A percentile compares a stretch with the other conserved stretches of the same genome.
These are phyloP conservation scores for Galaxias olidus DNA, from an alignment of 2,797 vertebrate species.

Conservation along the genomic window DNA sequence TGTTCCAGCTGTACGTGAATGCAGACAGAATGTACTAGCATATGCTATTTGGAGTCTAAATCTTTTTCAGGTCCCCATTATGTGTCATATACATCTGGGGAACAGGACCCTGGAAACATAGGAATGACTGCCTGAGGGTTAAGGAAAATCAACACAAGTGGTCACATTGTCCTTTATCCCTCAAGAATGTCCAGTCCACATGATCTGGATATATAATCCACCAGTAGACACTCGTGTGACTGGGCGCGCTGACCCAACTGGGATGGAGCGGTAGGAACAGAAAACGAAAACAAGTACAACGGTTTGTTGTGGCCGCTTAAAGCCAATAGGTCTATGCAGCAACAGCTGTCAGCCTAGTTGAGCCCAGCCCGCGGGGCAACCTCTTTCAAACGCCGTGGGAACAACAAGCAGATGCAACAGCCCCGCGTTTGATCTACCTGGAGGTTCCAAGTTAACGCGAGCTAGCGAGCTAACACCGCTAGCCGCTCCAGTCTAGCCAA, in stretches of 20 bases:
- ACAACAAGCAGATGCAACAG: too few relatives aligned
- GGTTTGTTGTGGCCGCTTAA: constrained; percentile 34
- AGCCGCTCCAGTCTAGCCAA: constrained; percentile 45
- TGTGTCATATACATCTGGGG: too few relatives aligned
- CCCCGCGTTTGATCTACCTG: constrained; percentile 28
- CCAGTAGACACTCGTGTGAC: not conserved
- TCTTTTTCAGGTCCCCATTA: too few relatives aligned
- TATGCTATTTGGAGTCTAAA: too few relatives aligned
- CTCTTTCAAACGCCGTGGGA: not conserved
- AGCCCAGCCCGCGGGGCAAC: constrained; percentile 24
- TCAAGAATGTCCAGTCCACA: constrained; percentile 23
- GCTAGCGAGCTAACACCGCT: constrained; percentile 27
- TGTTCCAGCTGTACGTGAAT: too few relatives aligned
- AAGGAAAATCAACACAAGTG: not conserved
- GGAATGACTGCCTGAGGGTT: too few relatives aligned
- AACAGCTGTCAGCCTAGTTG: constrained; percentile 46
- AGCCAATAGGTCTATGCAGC: constrained; percentile 12
- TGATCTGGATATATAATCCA: constrained; percentile 26
- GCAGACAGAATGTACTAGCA: too few relatives aligned
- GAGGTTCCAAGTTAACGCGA: constrained; percentile 28
- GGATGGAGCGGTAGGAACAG: constrained; percentile 39
- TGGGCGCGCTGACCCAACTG: constrained; percentile 38
- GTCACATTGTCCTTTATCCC: constrained; percentile 1
- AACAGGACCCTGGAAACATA: too few relatives aligned
- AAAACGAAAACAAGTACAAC: constrained; percentile 36